Evolutionary conservation across 2,888 invertebrate genomes (phyloP).

Genomic region (Rhingia rostrata): DNA sequence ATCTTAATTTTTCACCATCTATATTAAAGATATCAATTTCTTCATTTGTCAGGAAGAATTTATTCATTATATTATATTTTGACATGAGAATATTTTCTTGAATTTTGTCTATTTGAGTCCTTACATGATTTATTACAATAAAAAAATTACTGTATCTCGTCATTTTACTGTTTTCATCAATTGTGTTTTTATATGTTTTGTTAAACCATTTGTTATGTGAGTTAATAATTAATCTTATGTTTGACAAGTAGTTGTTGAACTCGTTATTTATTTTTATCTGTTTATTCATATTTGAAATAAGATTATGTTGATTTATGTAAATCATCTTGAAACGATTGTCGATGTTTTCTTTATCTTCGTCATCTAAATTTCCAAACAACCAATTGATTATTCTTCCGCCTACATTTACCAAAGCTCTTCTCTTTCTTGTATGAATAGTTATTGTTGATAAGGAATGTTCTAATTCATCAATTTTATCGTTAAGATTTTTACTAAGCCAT

Average conservation of each 20-base stretch:
- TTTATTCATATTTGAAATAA: constrained; percentile 15
- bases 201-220: too few relatives aligned
- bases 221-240: constrained; percentile 9
- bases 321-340: constrained; percentile 35
- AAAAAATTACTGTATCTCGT: too few relatives aligned
- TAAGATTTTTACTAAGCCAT: too few relatives aligned
- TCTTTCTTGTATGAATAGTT: constrained; percentile 36
- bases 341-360: constrained; percentile 47
- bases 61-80: too few relatives aligned
- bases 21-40: too few relatives aligned
- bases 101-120: too few relatives aligned
- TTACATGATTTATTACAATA: too few relatives aligned
- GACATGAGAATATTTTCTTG: too few relatives aligned
- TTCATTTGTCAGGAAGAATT: too few relatives aligned
- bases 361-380: constrained; percentile 56
- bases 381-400: constrained; percentile 45
- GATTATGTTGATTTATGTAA: constrained; percentile 52
- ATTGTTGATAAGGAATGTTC: constrained; percentile 34
- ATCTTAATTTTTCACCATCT: too few relatives aligned
- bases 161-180: neutral
- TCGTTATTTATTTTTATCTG: constrained; percentile 44
- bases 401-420: constrained; percentile 33
- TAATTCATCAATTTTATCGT: constrained; percentile 31
- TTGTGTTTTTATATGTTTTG: too few relatives aligned
- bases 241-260: constrained; percentile 45